phyloP scores from a whole-genome alignment of 2,888 invertebrate species.

The Napeogenes inachia region DNA sequence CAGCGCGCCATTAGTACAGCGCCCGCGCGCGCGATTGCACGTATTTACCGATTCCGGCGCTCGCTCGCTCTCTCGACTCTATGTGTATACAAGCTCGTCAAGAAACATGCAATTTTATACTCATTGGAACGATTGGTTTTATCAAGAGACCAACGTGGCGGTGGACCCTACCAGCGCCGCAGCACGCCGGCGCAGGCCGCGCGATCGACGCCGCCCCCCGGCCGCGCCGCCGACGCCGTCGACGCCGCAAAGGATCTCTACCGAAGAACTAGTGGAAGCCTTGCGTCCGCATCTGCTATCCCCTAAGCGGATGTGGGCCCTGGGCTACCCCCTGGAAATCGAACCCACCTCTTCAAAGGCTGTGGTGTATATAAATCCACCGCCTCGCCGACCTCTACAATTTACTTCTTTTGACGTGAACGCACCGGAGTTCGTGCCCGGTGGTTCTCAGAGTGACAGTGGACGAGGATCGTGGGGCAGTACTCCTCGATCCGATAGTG shows the following conservation, averaged over 20 bases:
- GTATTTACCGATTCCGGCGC: conserved; percentile 60
- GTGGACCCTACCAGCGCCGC: conserved; percentile 63
- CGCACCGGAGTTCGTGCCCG: conserved; percentile 82
- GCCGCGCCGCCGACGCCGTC: conserved; percentile 53
- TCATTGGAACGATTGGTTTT: conserved; percentile 70
- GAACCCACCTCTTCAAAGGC: conserved; percentile 78
- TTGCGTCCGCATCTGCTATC: conserved; percentile 80
- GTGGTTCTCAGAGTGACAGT: conserved; percentile 71
- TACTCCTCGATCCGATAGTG: conserved; percentile 76
- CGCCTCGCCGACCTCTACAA: conserved; percentile 62
- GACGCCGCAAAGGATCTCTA: conserved; percentile 73
- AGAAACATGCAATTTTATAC: conserved; percentile 71
- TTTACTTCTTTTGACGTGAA: conserved; percentile 79
- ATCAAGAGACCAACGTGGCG: conserved; percentile 70
- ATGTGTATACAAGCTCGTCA: conserved; percentile 70
- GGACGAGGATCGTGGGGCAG: conserved; percentile 76
- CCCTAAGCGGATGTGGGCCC: conserved; percentile 78
- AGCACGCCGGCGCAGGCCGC: conserved; percentile 66
- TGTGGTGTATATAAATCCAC: conserved; percentile 79
- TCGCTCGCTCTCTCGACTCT: conserved; percentile 71
- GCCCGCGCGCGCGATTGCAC: conserved; percentile 74
- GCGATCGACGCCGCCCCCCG: conserved; percentile 69
- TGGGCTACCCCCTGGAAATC: conserved; percentile 85
- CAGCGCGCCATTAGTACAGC: conserved; percentile 72
- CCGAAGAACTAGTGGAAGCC: conserved; percentile 75